Conservation (phyloP, 92 coral and sea anemone genomes). For the Siderastrea siderea region DNA sequence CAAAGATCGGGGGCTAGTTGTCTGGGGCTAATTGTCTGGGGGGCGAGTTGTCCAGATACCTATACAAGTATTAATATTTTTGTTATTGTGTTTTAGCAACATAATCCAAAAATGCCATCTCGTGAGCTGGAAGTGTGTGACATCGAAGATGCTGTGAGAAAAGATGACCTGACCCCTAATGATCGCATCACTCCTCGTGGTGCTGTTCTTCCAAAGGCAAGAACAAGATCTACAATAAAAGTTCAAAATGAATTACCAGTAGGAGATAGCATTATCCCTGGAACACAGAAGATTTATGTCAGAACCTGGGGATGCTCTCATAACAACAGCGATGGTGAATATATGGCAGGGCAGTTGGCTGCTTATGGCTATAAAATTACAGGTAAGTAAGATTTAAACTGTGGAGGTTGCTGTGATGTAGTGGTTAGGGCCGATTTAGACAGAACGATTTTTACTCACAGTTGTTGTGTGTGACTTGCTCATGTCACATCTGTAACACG, state of each 20-base stretch:
- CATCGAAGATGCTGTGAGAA: constrained; percentile 92
- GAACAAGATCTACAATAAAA: constrained; percentile 39
- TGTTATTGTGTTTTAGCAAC: background rate
- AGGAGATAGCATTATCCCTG: constrained; percentile 95
- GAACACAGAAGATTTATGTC: constrained; percentile 93
- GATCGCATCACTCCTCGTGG: constrained; percentile 78
- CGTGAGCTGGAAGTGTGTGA: constrained; percentile 86
- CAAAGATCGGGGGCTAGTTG: too few species aligned
- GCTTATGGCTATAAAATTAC: constrained; percentile 95
- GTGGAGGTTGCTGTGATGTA: background rate
- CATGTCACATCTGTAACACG: too few species aligned
- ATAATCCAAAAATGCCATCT: constrained; percentile 65
- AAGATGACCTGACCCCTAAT: constrained; percentile 86
- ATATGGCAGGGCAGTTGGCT: constrained; percentile 99
- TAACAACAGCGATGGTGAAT: constrained; percentile 97
- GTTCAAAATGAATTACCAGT: constrained; percentile 64
- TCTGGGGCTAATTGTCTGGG: too few species aligned
- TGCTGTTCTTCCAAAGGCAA: constrained; percentile 85
- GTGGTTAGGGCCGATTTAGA: too few species aligned
- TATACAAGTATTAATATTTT: too few species aligned
- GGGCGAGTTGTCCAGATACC: background rate
- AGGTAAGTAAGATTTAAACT: constrained; percentile 50
- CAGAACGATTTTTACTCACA: too few species aligned
- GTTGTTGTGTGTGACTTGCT: too few species aligned
- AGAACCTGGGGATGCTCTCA: constrained; percentile 99